Percentiles rank a stretch among this genome's conserved stretches.
Evolutionary conservation across 2,113 vertebrate species (phyloP).

Genomic region (Otis tarda): DNA sequence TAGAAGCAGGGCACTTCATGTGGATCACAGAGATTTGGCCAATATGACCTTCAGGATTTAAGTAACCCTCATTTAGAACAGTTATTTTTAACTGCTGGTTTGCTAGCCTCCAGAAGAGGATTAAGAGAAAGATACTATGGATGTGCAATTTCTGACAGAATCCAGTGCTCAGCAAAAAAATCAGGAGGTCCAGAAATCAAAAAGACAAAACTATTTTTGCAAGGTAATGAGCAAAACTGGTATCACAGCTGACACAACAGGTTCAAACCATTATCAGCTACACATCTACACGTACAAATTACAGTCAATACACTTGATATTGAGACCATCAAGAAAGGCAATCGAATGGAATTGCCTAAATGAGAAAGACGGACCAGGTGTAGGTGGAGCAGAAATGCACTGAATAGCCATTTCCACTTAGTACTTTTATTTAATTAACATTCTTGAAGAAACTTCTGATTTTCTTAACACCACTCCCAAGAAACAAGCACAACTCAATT

Average conservation of each 20-base stretch:
- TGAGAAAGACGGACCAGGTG: neutral
- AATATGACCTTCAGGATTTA: neutral
- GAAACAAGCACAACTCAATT: neutral
- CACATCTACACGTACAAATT: accelerated
- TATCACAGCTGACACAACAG: neutral
- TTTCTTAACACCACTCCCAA: neutral
- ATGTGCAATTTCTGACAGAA: neutral
- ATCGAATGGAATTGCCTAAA: neutral
- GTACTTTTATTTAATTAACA: neutral
- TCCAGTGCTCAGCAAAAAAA: neutral
- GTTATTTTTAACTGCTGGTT: neutral
- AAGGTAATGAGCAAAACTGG: neutral
- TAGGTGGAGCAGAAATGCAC: neutral
- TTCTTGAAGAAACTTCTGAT: neutral
- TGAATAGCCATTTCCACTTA: neutral
- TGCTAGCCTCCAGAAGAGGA: neutral
- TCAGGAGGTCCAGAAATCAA: neutral
- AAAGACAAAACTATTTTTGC: neutral
- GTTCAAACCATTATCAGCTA: neutral
- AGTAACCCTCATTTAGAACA: neutral
- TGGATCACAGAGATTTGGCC: neutral
- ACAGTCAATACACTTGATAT: accelerated
- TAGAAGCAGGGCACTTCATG: neutral
- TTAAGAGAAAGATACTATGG: neutral
- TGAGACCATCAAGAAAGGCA: neutral